A percentile compares a stretch with the other conserved stretches of the same genome.
Evolutionary conservation across 1,140 invertebrate genomes (phyloP).

Genomic region (Rhyzopertha dominica): DNA sequence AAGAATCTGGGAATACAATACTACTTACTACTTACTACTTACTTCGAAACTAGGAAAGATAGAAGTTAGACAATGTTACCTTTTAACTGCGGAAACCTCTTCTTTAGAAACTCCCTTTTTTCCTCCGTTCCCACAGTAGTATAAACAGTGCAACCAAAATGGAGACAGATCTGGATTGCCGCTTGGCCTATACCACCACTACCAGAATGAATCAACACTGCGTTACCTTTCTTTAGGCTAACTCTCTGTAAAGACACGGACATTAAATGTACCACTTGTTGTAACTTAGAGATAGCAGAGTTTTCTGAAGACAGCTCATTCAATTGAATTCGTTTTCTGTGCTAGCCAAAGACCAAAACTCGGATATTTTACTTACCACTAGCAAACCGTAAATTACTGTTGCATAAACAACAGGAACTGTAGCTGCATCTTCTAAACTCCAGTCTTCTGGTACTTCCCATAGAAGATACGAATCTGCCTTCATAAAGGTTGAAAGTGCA

Average conservation of each 20-base stretch:
- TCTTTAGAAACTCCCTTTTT: constrained; percentile 63
- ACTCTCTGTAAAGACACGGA: constrained; percentile 11
- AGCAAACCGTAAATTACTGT: constrained; percentile 80
- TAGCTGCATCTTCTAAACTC: constrained; percentile 80
- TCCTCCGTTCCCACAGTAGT: constrained; percentile 66
- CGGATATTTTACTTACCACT: constrained; percentile 31
- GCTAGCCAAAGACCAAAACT: too few relatives aligned
- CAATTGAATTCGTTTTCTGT: too few relatives aligned
- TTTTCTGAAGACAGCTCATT: too few relatives aligned
- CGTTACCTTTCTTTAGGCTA: constrained; percentile 12
- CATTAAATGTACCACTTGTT: not conserved
- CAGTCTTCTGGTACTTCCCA: constrained; percentile 80
- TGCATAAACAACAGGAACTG: constrained; percentile 79
- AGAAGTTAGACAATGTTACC: constrained; percentile 10
- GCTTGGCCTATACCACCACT: constrained; percentile 74
- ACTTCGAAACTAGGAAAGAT: not conserved
- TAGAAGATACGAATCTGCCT: constrained; percentile 55
- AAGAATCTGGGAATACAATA: too few relatives aligned
- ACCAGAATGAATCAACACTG: constrained; percentile 70
- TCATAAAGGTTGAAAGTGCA: constrained; percentile 56
- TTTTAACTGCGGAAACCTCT: constrained; percentile 26
- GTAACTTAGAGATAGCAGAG: not conserved
- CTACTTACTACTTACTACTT: too few relatives aligned
- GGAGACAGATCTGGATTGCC: constrained; percentile 65
- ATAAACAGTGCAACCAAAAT: constrained; percentile 61